Conservation (phyloP, 2,113 vertebrate genomes). For the Panurus biarmicus region DNA sequence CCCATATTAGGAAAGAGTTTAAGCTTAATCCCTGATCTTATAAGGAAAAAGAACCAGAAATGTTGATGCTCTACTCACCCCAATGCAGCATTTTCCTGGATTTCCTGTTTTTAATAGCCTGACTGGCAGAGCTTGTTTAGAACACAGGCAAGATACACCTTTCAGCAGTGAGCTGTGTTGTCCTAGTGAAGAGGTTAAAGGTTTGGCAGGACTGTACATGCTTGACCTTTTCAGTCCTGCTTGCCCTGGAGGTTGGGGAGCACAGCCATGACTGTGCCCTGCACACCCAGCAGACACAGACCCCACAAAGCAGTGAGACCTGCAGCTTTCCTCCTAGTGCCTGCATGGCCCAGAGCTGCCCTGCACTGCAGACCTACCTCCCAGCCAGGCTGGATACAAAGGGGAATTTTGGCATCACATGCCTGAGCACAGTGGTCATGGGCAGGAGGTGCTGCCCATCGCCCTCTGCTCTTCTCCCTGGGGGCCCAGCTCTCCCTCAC, state of each 20-base stretch:
- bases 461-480: neutral
- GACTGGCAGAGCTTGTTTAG: neutral
- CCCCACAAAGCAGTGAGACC: neutral
- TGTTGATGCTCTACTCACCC: too few species aligned
- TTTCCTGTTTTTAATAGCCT: neutral
- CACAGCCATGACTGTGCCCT: neutral
- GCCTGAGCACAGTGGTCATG: neutral
- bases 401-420: neutral
- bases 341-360: too few species aligned
- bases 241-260: neutral
- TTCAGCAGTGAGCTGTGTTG: neutral
- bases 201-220: neutral
- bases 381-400: neutral
- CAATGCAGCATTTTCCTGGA: neutral
- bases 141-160: neutral
- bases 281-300: neutral
- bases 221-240: neutral
- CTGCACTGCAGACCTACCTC: neutral
- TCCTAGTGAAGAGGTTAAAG: neutral
- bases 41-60: too few species aligned
- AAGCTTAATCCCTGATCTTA: too few species aligned
- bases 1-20: too few species aligned
- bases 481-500: neutral
- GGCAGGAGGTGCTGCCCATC: neutral
- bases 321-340: neutral